These are phyloP conservation scores for Brachylomia viminalis DNA, from an alignment of 2,888 invertebrate species.

Conservation along the genomic window DNA sequence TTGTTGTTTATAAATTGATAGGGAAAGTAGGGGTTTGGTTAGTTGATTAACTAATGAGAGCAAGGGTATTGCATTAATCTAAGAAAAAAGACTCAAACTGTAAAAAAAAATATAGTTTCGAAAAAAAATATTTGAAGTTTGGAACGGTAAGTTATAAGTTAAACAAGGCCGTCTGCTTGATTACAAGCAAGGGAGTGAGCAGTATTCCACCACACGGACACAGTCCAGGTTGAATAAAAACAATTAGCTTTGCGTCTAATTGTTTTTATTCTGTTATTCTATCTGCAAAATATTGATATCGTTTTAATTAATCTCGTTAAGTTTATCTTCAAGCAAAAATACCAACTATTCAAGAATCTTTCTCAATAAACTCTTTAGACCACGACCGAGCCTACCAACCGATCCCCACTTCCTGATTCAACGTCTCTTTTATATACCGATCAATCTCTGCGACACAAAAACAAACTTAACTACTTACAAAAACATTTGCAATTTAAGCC, in stretches of 20 bases:
- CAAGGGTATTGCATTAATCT: background rate
- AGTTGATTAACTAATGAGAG: background rate
- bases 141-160: no score
- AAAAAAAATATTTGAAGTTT: background rate
- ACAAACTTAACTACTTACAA: conserved; percentile 59
- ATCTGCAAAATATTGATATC: background rate
- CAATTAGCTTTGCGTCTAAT: background rate
- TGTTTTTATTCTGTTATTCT: background rate
- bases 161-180: background rate
- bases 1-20: conserved; percentile 24
- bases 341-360: conserved; percentile 11
- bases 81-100: background rate
- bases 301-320: background rate
- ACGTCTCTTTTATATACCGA: conserved; percentile 40
- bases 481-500: conserved; percentile 62
- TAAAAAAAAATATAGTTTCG: no score
- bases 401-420: conserved; percentile 18
- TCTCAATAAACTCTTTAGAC: conserved; percentile 1
- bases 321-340: background rate
- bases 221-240: background rate
- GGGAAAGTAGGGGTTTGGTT: background rate
- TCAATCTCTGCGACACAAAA: conserved; percentile 57
- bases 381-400: conserved; percentile 14
- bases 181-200: background rate
- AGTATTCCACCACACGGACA: no score